A percentile compares a stretch with the other conserved stretches of the same genome.
These are phyloP conservation scores for Marronus borbonicus DNA, from an alignment of 2,888 invertebrate species.

Conservation along the genomic window DNA sequence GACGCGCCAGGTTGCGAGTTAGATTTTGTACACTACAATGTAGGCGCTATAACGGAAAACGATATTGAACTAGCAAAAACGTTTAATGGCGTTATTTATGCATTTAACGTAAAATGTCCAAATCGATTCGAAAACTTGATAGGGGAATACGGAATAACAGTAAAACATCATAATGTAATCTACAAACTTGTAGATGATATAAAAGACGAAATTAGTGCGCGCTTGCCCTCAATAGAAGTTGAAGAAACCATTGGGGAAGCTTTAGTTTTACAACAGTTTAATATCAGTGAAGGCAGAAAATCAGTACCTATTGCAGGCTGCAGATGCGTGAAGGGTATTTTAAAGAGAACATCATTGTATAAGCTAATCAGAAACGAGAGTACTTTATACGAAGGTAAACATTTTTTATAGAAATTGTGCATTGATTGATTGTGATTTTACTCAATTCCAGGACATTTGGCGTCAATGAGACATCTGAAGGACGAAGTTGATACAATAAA, in stretches of 20 bases:
- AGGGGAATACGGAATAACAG: conserved; percentile 72
- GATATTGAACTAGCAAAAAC: conserved; percentile 87
- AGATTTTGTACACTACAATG: conserved; percentile 90
- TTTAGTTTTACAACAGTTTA: conserved; percentile 86
- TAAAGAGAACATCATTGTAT: conserved; percentile 80
- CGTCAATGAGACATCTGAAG: conserved; percentile 92
- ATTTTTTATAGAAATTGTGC: conserved; percentile 9
- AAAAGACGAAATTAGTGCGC: conserved; percentile 81
- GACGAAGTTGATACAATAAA: conserved; percentile 88
- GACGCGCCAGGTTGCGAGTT: conserved; percentile 83
- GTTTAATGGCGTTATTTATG: conserved; percentile 87
- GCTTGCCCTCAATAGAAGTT: conserved; percentile 80
- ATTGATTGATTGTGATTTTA: background rate
- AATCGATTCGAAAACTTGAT: conserved; percentile 72
- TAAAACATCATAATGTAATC: conserved; percentile 89
- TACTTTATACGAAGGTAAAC: conserved; percentile 80
- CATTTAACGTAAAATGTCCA: conserved; percentile 85
- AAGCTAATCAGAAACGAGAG: conserved; percentile 79
- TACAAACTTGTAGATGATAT: conserved; percentile 94
- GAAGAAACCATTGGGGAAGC: conserved; percentile 90
- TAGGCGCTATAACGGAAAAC: conserved; percentile 87
- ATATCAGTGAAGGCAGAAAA: conserved; percentile 84
- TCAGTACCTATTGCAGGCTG: conserved; percentile 92
- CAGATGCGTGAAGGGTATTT: conserved; percentile 83
- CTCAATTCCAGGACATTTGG: conserved; percentile 73